A percentile compares a stretch with the other conserved stretches of the same genome.
Conservation (phyloP, 1,140 invertebrate genomes). For the Psix sp. region DNA sequence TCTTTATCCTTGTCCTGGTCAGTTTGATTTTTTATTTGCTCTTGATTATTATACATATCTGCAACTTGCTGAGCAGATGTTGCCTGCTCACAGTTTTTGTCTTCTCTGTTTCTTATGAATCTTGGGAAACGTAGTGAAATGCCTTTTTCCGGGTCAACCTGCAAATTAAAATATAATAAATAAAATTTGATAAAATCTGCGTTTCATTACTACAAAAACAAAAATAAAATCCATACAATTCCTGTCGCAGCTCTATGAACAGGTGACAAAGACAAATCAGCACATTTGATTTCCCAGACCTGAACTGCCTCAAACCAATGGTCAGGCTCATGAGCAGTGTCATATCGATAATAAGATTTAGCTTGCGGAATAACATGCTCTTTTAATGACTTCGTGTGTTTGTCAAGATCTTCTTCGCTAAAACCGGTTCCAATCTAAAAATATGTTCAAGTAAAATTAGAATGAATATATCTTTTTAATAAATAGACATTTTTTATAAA, state of each 20-base stretch:
- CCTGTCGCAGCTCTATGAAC: slow-evolving; percentile 93
- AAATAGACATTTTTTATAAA: slow-evolving; percentile 15
- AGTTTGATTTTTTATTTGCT: slow-evolving; percentile 91
- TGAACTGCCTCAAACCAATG: slow-evolving; percentile 95
- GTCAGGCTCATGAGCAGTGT: slow-evolving; percentile 88
- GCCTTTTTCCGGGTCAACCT: slow-evolving; percentile 93
- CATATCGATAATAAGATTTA: slow-evolving; percentile 92
- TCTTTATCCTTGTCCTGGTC: slow-evolving; percentile 75
- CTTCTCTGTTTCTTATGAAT: slow-evolving; percentile 94
- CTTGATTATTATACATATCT: slow-evolving; percentile 90
- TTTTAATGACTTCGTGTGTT: slow-evolving; percentile 87
- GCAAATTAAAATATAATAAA: slow-evolving; percentile 1
- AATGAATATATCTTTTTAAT: slow-evolving; percentile 25
- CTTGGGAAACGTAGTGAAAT: slow-evolving; percentile 97
- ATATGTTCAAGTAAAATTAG: slow-evolving; percentile 7
- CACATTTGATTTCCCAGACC: slow-evolving; percentile 99
- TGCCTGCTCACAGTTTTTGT: slow-evolving; percentile 95
- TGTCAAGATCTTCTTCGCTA: slow-evolving; percentile 91
- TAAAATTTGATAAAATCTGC: background rate
- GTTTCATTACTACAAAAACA: background rate
- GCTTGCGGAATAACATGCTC: slow-evolving; percentile 85
- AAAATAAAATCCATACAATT: slow-evolving; percentile 79
- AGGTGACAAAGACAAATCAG: slow-evolving; percentile 97
- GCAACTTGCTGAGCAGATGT: slow-evolving; percentile 93
- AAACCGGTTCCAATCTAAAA: slow-evolving; percentile 98